phyloP scores from a whole-genome alignment of 1,140 invertebrate species.

The Mizuhopecten yessoensis region DNA sequence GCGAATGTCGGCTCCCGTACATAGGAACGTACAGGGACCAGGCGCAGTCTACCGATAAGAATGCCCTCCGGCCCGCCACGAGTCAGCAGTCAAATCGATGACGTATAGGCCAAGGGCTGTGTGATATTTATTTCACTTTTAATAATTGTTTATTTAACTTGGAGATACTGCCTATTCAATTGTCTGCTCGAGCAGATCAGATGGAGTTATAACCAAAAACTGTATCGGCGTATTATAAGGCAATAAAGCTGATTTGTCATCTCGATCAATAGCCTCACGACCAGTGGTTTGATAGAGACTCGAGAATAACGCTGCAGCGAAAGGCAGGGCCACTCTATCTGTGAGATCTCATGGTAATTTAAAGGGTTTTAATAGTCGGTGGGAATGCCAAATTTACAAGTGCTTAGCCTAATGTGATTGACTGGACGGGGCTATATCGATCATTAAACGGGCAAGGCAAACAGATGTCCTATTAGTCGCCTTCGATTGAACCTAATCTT shows the following conservation, averaged over 20 bases:
- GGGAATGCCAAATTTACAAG: slow-evolving; percentile 64
- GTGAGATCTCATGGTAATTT: slow-evolving; percentile 65
- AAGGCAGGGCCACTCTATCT: slow-evolving; percentile 49
- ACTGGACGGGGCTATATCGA: slow-evolving; percentile 65
- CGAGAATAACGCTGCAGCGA: neutral
- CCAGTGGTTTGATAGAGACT: slow-evolving; percentile 2
- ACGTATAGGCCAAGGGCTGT: slow-evolving; percentile 36
- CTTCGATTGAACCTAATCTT: slow-evolving; percentile 60
- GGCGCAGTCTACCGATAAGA: slow-evolving; percentile 5
- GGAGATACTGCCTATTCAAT: slow-evolving; percentile 38
- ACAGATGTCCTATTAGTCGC: slow-evolving; percentile 63
- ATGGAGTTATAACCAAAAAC: slow-evolving; percentile 34
- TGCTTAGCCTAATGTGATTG: slow-evolving; percentile 62
- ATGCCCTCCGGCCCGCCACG: slow-evolving; percentile 34
- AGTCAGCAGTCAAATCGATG: slow-evolving; percentile 16
- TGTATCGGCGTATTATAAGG: slow-evolving; percentile 20
- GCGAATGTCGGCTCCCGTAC: slow-evolving; percentile 18
- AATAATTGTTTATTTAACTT: slow-evolving; percentile 40
- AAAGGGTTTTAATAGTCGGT: slow-evolving; percentile 68
- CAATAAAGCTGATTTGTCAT: slow-evolving; percentile 35
- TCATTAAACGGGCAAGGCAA: slow-evolving; percentile 63
- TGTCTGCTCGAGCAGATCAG: slow-evolving; percentile 31
- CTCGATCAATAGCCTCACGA: slow-evolving; percentile 23
- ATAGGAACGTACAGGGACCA: neutral
- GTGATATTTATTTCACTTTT: slow-evolving; percentile 40